Conservation (phyloP, 2,113 vertebrate genomes). For the Pelmatolapia mariae region DNA sequence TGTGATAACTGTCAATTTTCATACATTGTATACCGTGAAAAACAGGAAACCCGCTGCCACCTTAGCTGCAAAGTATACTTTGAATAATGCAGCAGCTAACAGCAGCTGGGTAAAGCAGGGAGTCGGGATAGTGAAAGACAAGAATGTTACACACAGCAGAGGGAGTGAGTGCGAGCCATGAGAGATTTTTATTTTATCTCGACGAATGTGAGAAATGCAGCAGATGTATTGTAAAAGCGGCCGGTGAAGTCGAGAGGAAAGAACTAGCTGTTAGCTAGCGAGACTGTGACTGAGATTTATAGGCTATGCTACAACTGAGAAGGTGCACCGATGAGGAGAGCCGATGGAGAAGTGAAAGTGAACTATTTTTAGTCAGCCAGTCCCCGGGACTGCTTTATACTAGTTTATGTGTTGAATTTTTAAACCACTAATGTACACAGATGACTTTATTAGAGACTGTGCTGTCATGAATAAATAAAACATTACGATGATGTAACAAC, state of each 20-base stretch:
- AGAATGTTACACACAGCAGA: neutral
- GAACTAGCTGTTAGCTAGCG: neutral
- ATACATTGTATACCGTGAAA: neutral
- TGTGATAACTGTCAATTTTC: neutral
- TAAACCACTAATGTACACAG: neutral
- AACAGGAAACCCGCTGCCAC: neutral
- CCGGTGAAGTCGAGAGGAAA: neutral
- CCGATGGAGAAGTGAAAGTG: neutral
- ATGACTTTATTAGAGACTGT: neutral
- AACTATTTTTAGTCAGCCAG: neutral
- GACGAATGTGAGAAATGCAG: neutral
- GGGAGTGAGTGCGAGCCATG: neutral
- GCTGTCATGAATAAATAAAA: slow-evolving; percentile 14
- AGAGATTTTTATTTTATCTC: neutral
- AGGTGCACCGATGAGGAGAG: neutral
- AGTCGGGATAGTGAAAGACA: neutral
- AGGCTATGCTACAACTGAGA: neutral
- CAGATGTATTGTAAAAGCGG: neutral
- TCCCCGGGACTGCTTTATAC: neutral
- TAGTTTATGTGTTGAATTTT: neutral
- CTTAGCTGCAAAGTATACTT: neutral
- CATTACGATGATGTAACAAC: neutral
- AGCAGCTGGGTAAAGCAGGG: neutral
- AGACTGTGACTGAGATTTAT: neutral
- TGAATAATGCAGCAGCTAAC: neutral